Percentiles rank a stretch among this genome's conserved stretches.
Conservation (phyloP, 2,888 invertebrate species). For the Glomeris marginata region DNA sequence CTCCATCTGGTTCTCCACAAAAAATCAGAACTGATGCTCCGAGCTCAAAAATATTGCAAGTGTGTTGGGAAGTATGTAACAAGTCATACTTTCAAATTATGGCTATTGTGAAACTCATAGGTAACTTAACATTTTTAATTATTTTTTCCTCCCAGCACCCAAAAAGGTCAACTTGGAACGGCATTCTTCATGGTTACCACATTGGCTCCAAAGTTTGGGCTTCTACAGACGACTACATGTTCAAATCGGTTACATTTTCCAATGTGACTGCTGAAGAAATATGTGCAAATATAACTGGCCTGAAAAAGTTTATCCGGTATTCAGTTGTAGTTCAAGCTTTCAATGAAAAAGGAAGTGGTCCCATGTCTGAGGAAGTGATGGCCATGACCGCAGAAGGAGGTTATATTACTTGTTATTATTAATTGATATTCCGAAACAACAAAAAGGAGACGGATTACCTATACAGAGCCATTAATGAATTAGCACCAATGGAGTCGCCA, state of each 20-base stretch:
- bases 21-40: constrained; percentile 9
- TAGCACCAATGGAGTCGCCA: constrained; percentile 9
- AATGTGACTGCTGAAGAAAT: not conserved
- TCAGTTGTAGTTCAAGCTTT: constrained; percentile 10
- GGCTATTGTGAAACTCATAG: not conserved
- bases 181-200: constrained; percentile 77
- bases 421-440: too few relatives aligned
- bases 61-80: constrained; percentile 26
- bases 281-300: constrained; percentile 11
- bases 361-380: constrained; percentile 6
- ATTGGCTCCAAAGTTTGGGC: constrained; percentile 61
- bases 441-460: not conserved
- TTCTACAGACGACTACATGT: constrained; percentile 6
- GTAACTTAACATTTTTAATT: not conserved
- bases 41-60: constrained; percentile 12
- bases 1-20: constrained; percentile 13
- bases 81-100: not conserved
- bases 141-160: constrained; percentile 42
- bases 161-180: constrained; percentile 76
- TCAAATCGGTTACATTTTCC: constrained; percentile 3
- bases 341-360: constrained; percentile 11
- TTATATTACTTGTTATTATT: not conserved
- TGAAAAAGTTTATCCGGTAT: constrained; percentile 11
- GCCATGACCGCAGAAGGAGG: constrained; percentile 15
- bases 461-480: not conserved